Percentiles rank a stretch among this genome's conserved stretches.
phyloP scores from a whole-genome alignment of 2,888 invertebrate species.

The Philereme vetulata region DNA sequence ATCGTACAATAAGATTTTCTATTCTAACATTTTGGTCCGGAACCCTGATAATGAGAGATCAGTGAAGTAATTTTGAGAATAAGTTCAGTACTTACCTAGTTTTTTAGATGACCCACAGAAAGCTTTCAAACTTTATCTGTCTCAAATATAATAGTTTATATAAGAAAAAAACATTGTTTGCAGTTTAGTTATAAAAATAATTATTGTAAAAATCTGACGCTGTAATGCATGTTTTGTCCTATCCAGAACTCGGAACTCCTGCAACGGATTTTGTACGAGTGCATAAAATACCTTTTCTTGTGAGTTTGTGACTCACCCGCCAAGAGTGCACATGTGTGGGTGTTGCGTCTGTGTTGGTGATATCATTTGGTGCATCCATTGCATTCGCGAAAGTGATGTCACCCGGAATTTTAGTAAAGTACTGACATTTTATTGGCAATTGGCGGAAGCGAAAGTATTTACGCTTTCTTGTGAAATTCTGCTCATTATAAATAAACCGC shows the following conservation, averaged over 20 bases:
- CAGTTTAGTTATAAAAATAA: too few species aligned
- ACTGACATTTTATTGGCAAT: conserved; percentile 16
- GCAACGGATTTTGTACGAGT: conserved; percentile 56
- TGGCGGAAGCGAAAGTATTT: conserved; percentile 23
- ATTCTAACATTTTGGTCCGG: too few species aligned
- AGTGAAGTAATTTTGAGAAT: too few species aligned
- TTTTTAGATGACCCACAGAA: too few species aligned
- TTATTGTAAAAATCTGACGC: too few species aligned
- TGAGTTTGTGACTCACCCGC: conserved; percentile 55
- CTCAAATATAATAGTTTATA: background rate
- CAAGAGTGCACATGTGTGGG: conserved; percentile 48
- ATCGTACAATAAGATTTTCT: too few species aligned
- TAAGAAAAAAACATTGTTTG: too few species aligned
- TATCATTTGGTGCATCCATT: conserved; percentile 53
- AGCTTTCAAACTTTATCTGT: too few species aligned
- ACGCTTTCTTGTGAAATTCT: conserved; percentile 17
- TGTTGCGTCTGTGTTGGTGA: conserved; percentile 48
- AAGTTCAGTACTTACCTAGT: too few species aligned
- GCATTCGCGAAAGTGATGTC: conserved; percentile 52
- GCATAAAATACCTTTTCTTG: conserved; percentile 51
- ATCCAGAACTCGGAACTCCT: conserved; percentile 42
- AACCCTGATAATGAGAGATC: too few species aligned
- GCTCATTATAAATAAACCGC: background rate
- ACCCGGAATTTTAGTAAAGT: conserved; percentile 26
- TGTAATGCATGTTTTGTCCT: conserved; percentile 11